These are phyloP conservation scores for Gisinianus flammeolus DNA, from an alignment of 2,888 invertebrate species.

Conservation along the genomic window DNA sequence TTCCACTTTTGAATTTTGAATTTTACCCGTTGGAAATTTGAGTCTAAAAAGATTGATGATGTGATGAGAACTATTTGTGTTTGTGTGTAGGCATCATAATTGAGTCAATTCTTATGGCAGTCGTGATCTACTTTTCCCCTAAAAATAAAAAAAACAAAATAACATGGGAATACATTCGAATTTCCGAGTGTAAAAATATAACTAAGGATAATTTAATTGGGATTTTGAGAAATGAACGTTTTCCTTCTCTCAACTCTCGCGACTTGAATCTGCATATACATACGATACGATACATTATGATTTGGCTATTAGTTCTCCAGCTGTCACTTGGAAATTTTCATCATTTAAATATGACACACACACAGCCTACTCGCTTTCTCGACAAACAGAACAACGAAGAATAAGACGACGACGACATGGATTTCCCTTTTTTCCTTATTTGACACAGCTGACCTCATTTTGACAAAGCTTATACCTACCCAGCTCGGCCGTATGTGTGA, in stretches of 20 bases:
- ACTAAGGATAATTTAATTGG: neutral
- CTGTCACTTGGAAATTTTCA: neutral
- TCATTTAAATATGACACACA: neutral
- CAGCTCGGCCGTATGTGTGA: neutral
- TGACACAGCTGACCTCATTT: slow-evolving; percentile 41
- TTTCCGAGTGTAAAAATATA: too few relatives aligned
- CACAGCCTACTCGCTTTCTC: slow-evolving; percentile 35
- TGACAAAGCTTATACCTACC: slow-evolving; percentile 27
- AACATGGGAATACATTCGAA: too few relatives aligned
- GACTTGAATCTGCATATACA: too few relatives aligned
- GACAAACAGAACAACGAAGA: slow-evolving; percentile 3
- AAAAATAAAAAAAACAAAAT: too few relatives aligned
- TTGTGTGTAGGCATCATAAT: too few relatives aligned
- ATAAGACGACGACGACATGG: slow-evolving; percentile 16
- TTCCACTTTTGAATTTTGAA: too few relatives aligned
- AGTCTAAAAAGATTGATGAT: too few relatives aligned
- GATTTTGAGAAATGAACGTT: neutral
- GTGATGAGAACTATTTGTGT: too few relatives aligned
- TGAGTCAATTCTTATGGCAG: too few relatives aligned
- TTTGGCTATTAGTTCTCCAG: neutral
- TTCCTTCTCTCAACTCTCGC: neutral
- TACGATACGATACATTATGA: too few relatives aligned
- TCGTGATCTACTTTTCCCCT: too few relatives aligned
- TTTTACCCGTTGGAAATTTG: too few relatives aligned
- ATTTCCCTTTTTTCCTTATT: slow-evolving; percentile 44